phyloP scores from a whole-genome alignment of 2,888 invertebrate genomes.

The Zygogramma bicolorata region DNA sequence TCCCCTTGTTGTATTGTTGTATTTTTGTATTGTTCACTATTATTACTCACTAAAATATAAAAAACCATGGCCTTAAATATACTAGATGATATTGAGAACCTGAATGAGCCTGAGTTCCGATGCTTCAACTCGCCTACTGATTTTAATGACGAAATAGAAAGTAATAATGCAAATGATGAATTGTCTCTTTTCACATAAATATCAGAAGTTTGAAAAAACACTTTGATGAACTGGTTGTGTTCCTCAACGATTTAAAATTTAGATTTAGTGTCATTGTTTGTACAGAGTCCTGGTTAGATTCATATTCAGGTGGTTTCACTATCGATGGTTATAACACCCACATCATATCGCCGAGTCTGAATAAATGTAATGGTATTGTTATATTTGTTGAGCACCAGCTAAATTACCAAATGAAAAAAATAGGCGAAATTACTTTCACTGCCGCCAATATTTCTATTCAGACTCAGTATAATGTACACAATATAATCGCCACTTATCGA shows the following conservation, averaged over 20 bases:
- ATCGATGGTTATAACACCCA: background rate
- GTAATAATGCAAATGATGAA: background rate
- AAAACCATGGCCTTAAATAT: background rate
- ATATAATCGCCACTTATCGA: background rate
- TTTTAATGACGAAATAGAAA: background rate
- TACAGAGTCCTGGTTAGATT: conserved; percentile 1
- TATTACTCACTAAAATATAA: no score
- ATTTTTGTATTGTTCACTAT: no score
- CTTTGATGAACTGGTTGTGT: background rate
- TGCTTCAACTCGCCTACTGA: no score
- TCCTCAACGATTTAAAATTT: conserved; percentile 4
- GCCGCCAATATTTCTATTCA: background rate
- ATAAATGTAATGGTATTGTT: background rate
- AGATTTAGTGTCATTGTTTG: background rate
- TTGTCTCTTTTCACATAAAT: background rate
- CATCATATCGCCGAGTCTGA: background rate
- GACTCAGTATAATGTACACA: background rate
- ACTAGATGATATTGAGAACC: background rate
- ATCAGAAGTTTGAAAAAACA: background rate
- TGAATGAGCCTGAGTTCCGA: background rate
- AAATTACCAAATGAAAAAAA: background rate
- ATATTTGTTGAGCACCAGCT: background rate
- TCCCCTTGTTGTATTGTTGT: no score
- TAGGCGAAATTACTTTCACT: background rate
- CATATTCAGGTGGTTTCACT: background rate